Evolutionary conservation across 2,888 invertebrate genomes (phyloP), one percentile per base, ranked within the genome.

Genomic region (Drosophila seclusa): DNA sequence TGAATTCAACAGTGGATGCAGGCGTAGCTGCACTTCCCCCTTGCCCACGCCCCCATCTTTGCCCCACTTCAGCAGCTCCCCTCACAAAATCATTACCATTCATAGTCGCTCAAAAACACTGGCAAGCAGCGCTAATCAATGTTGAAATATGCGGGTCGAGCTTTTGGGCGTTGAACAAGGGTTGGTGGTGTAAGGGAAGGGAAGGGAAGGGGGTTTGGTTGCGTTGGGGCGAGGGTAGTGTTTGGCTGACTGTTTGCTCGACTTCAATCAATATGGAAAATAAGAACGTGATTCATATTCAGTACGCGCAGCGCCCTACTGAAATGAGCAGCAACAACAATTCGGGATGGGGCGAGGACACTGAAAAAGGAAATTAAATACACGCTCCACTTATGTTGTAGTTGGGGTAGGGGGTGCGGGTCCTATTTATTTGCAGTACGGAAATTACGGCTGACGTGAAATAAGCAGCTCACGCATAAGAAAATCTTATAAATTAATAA

Each of bases 211-310:
- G 32, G 13, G 5, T n/a, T 0, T 32, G 5, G 49, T 8, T 29
- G 45, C 21, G 4, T 21, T 45, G n/a, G 21, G 4, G 36, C 10
- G 42, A 8, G n/a, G 31, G 36, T 16, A 27, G 7, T 29, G 13
- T 49, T 24, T 38, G 34, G 34, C 31, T 65, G 48, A 21, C 42
- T 36, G 60, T 40, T 52, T 52, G 61, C 42, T 40, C 45, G 52
- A 59, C 72, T 84, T 73, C 77, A 83, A 83, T 88, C 83, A 87
- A 87, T 84, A 87, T 87, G 83, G 71, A 82, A 87, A 87, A 78
- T 78, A 74, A 71, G 69, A 68, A 62, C 75, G 80, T 80, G 74
- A 83, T 83, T 83, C 83, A 83, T 85, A 83, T 87, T 85, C 88
- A 87, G 80, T 73, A 57, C 80, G 88, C 80, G 87, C 82, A 63